Base-by-base conservation (phyloP, 2,113 vertebrate species). In the Noctilio leporinus region DNA sequence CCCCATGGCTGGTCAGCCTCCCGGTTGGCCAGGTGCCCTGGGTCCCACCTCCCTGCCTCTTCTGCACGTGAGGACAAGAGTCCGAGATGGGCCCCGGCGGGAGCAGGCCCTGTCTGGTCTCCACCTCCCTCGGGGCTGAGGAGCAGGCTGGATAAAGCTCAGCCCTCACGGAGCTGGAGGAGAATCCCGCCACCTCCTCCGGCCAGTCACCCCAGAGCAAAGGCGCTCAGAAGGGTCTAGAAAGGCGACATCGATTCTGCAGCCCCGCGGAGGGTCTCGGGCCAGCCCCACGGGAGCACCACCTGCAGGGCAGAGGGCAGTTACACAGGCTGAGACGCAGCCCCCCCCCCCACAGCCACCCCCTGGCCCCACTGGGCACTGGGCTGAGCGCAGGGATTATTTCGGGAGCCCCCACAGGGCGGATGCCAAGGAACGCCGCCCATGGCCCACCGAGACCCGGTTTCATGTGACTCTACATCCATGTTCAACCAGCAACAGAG, bases 231-330 rank as follows among this genome's bases (percentile, higher is more conserved):
- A 15, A 38, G 33, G 38, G 35, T 40, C n/a, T 12, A 1, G 24
- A 3, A 17, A 12, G 35, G 10, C 43, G 5, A 17, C 9, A n/a
- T 3, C 0, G 0, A 2, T 1, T 28, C 70, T 12, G 33, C 20
- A 40, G 2, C 5, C n/a, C 10, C 0, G 12, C 26, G 14, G 16
- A 4, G 15, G 57, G 10, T 43, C 51, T 33, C n/a, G 10, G 28
- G 40, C 11, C 1, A 1, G 16, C 43, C 40, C 28, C 72, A 1
- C 2, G 5, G 1, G 59, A 77, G 28, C 19, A n/a, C 0, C 22
- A 4, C 9, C 35, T 0, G 30, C 0, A 0, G 1, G 7, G 33
- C 20, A 7, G 28, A 35, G 10, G 16, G 49, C 7, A 7, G 47
- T 24, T 10, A 26, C 14, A 35, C 20, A 22, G 1, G 2, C 53